phyloP scores from a whole-genome alignment of 2,888 invertebrate genomes.

The Onchidella celtica region DNA sequence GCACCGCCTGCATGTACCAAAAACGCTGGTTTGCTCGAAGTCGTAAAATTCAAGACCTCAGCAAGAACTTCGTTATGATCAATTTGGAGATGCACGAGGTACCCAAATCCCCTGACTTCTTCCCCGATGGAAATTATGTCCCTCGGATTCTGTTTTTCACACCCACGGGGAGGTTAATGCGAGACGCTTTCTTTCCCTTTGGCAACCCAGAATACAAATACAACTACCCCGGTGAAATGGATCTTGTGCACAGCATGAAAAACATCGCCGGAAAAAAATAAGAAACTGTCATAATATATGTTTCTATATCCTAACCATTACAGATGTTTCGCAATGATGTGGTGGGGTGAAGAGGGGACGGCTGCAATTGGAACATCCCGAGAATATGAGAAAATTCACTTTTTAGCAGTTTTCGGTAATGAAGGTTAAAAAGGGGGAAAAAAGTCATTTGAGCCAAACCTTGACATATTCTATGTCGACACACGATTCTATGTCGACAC shows the following conservation, averaged over 20 bases:
- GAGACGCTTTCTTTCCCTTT: background rate
- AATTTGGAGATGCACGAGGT: constrained; percentile 29
- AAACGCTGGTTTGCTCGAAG: constrained; percentile 29
- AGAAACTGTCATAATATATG: no score
- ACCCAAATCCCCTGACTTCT: background rate
- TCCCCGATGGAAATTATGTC: constrained; percentile 40
- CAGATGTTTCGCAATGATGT: no score
- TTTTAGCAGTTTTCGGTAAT: no score
- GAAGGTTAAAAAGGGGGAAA: no score
- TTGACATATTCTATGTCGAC: no score
- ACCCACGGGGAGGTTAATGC: constrained; percentile 26
- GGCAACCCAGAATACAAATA: constrained; percentile 27
- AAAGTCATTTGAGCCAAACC: no score
- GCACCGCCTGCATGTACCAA: constrained; percentile 17
- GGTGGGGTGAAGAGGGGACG: no score
- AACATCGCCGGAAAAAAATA: background rate
- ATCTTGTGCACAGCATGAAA: constrained; percentile 34
- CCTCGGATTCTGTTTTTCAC: constrained; percentile 42
- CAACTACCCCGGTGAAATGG: constrained; percentile 21
- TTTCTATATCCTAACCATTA: no score
- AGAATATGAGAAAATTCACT: no score
- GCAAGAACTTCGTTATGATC: constrained; percentile 41
- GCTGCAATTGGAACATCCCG: no score
- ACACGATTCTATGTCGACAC: no score
- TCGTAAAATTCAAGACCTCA: constrained; percentile 10